These are phyloP conservation scores for Apteryx owenii DNA, from an alignment of 2,113 vertebrate species.

Conservation along the genomic window DNA sequence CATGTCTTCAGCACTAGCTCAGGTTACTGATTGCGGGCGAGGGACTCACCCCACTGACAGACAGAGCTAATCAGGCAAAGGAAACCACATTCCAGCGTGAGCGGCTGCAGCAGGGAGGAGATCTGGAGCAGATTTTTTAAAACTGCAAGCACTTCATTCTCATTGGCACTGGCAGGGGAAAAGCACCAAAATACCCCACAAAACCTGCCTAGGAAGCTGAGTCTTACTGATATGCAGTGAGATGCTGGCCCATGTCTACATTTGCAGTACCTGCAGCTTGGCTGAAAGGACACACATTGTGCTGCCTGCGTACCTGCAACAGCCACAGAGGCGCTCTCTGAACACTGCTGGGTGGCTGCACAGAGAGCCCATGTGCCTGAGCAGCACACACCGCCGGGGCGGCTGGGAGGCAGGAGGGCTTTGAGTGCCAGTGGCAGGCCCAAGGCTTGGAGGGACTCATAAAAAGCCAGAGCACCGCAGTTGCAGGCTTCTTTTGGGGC, in stretches of 20 bases:
- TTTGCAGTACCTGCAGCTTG: too few relatives aligned
- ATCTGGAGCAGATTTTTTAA: neutral
- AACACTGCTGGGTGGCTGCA: too few relatives aligned
- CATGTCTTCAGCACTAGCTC: constrained; percentile 54
- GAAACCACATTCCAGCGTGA: constrained; percentile 4
- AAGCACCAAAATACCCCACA: neutral
- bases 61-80: neutral
- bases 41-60: constrained; percentile 31
- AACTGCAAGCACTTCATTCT: neutral
- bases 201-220: neutral
- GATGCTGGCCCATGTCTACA: too few relatives aligned
- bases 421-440: neutral
- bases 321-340: too few relatives aligned
- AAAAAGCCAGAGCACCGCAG: neutral
- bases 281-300: too few relatives aligned
- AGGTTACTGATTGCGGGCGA: constrained; percentile 46
- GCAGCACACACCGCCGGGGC: neutral
- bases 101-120: neutral
- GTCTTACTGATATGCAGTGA: neutral
- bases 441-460: neutral
- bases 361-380: neutral
- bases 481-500: neutral
- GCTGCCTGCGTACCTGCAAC: too few relatives aligned
- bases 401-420: rapidly evolving
- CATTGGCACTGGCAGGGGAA: rapidly evolving